Evolutionary conservation across 2,113 vertebrate genomes (phyloP).

Genomic region (Hemichromis elongatus): DNA sequence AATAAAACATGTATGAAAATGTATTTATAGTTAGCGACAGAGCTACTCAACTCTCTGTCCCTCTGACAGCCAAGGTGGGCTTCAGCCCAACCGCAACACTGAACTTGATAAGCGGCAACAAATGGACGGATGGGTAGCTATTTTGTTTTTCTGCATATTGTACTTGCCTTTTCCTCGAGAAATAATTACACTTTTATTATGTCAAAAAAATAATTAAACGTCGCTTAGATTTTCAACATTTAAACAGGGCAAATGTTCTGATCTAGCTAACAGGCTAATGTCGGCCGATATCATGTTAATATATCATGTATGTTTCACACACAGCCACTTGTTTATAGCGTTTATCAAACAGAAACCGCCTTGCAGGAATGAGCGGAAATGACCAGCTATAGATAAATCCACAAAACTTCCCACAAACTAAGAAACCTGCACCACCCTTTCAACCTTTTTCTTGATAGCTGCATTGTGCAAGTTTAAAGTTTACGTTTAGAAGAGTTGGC

Average conservation of each 20-base stretch:
- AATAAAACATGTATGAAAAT: background rate
- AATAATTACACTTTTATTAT: background rate
- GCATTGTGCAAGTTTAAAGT: background rate
- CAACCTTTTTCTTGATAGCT: background rate
- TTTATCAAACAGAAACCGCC: background rate
- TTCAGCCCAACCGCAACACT: background rate
- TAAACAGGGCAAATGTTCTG: background rate
- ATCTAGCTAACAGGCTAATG: background rate
- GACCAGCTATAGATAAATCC: background rate
- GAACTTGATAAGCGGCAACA: background rate
- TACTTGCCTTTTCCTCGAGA: background rate
- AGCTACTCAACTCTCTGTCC: background rate
- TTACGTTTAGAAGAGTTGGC: background rate
- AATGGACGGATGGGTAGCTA: background rate
- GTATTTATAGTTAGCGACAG: background rate
- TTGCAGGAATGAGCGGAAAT: background rate
- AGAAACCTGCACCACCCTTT: background rate
- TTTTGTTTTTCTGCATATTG: background rate
- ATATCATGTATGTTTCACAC: background rate
- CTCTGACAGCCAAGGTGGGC: background rate
- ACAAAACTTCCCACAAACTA: background rate
- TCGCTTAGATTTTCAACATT: background rate
- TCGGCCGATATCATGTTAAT: background rate
- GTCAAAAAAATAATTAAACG: background rate
- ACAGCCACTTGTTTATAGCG: background rate